A percentile compares a stretch with the other conserved stretches of the same genome.
phyloP scores from a whole-genome alignment of 2,888 invertebrate species.

The Molanna angustata region DNA sequence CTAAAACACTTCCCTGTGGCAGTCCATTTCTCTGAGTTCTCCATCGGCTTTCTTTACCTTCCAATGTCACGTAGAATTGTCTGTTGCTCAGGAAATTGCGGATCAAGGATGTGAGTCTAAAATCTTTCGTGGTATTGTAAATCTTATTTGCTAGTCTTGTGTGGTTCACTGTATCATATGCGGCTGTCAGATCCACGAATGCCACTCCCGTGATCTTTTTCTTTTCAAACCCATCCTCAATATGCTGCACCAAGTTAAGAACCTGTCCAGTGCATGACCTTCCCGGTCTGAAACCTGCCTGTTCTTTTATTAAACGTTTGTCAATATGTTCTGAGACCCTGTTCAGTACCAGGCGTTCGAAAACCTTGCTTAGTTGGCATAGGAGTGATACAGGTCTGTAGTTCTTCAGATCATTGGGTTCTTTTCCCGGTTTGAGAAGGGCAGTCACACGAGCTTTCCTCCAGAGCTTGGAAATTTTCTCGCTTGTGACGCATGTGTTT shows the following conservation, averaged over 20 bases:
- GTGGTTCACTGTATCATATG: not conserved
- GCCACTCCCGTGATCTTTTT: not conserved
- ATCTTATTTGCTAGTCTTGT: not conserved
- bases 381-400: not conserved
- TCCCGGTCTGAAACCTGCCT: not conserved
- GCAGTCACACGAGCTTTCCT: not conserved
- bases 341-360: not conserved
- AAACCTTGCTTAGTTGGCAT: not conserved
- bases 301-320: not conserved
- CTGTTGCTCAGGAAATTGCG: not conserved
- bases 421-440: not conserved
- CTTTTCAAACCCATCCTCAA: not conserved
- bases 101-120: not conserved
- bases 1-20: not conserved
- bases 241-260: not conserved
- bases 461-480: not conserved
- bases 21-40: not conserved
- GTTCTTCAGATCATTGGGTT: not conserved
- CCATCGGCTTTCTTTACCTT: not conserved
- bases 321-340: not conserved
- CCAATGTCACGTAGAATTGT: not conserved
- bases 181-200: not conserved
- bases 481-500: not conserved
- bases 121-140: not conserved
- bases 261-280: not conserved